Conservation (phyloP, 2,113 vertebrate species). For the Poicephalus meyeri region DNA sequence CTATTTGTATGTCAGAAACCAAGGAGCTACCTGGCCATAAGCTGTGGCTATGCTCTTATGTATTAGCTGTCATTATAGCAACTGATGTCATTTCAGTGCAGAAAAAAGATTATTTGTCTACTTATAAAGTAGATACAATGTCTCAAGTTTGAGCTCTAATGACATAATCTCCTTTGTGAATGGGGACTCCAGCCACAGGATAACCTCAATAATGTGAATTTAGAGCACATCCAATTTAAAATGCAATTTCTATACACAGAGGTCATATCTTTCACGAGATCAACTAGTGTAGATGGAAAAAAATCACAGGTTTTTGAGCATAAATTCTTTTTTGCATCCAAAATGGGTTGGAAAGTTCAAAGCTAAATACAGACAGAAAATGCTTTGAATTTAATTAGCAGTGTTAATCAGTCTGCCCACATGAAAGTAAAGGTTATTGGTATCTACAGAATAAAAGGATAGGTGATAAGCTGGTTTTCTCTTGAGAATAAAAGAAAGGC, state of each 20-base stretch:
- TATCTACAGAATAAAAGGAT: background rate
- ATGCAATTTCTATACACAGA: background rate
- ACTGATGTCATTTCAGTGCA: background rate
- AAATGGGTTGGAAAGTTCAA: background rate
- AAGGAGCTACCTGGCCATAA: background rate
- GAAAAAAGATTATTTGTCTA: background rate
- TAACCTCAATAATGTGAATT: background rate
- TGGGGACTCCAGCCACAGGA: background rate
- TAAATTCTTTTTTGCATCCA: background rate
- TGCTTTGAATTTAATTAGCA: slow-evolving; percentile 3
- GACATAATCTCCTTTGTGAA: background rate
- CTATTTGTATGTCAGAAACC: background rate
- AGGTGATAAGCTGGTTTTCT: background rate
- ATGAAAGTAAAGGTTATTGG: background rate
- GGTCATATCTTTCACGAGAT: background rate
- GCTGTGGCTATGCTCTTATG: background rate
- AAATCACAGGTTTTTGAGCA: background rate
- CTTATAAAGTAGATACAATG: background rate
- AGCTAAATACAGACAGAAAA: background rate
- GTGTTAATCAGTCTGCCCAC: background rate
- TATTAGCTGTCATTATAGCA: background rate
- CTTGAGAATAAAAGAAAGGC: background rate
- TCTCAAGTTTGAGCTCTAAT: background rate
- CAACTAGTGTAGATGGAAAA: background rate
- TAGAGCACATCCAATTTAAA: background rate